phyloP scores from a whole-genome alignment of 2,888 invertebrate genomes.

The Teinopalpus imperialis region DNA sequence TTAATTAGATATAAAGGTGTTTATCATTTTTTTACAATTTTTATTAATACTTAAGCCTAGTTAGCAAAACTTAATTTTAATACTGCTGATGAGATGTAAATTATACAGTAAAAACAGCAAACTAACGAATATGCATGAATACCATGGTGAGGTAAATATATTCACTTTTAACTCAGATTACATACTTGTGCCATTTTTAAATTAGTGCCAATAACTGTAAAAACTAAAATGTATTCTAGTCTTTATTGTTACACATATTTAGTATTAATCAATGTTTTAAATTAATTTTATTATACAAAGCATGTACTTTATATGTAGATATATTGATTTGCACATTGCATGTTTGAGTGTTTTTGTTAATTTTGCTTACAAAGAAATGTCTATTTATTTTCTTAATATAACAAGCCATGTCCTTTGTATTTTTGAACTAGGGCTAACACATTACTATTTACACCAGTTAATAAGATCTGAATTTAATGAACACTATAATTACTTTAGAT shows the following conservation, averaged over 20 bases:
- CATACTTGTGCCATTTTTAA: conserved; percentile 77
- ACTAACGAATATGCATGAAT: conserved; percentile 43
- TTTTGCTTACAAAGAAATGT: conserved; percentile 35
- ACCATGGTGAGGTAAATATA: conserved; percentile 43
- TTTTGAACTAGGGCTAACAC: conserved; percentile 7
- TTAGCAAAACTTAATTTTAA: conserved; percentile 67
- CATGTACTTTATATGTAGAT: conserved; percentile 62
- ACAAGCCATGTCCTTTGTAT: conserved; percentile 6
- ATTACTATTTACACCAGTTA: conserved; percentile 1
- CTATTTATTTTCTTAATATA: conserved; percentile 45
- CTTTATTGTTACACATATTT: conserved; percentile 81
- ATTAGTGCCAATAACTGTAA: conserved; percentile 83
- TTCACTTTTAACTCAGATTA: conserved; percentile 59
- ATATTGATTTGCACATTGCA: conserved; percentile 68
- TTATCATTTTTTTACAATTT: conserved; percentile 70
- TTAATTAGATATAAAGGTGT: conserved; percentile 65
- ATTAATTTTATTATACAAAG: conserved; percentile 62
- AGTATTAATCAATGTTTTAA: conserved; percentile 76
- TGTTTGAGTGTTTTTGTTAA: conserved; percentile 55
- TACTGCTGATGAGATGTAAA: conserved; percentile 38
- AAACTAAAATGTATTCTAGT: conserved; percentile 80
- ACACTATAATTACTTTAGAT: conserved; percentile 1
- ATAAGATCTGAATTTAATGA: conserved; percentile 1
- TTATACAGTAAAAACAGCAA: conserved; percentile 48
- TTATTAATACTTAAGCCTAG: conserved; percentile 72